Base-by-base conservation (phyloP, 2,888 invertebrate species). In the Acanthosepion pharaonis region DNA sequence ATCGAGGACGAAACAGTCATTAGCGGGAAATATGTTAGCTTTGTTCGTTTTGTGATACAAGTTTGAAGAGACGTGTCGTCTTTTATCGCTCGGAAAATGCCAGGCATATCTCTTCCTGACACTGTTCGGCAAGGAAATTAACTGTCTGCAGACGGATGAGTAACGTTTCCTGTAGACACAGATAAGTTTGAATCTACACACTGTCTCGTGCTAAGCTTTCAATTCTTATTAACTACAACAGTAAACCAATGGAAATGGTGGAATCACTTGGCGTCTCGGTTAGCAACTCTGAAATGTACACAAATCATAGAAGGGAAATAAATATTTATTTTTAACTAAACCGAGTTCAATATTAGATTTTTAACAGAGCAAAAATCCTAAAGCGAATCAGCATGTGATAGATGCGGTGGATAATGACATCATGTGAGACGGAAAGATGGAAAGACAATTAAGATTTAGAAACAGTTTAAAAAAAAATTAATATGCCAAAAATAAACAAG, bases 131-230 rank as follows among this genome's bases (percentile, higher is more conserved):
- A 11, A 78, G 78, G 78, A 78, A 78, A 78, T 78, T 78, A 78
- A 78, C 78, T 78, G 78, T 78, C 78, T 78, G 78, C n/a, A 33
- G 78, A 33, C 78, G 78, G 78, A 78, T n/a, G n/a, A 78, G 78
- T 33, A 33, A 4, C 18, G n/a, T 78, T 78, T 78, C 78, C 78
- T n/a, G n/a, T 15, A n/a, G 78, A 78, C 78, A 78, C 15, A 78
- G 78, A 78, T 78, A n/a, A 15, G 78, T n/a, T 33, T 33, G 8
- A 78, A 78, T 64, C 78, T 78, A 33, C 78, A 78, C n/a, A 78
- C n/a, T 18, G n/a, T 11, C 78, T 11, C 33, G 0, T 78, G 78
- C 11, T 78, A 15, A 11, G 9, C 15, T 78, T 78, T 8, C 9
- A 28, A n/a, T 1, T 28, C n/a, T 20, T 33, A 15, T 5, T 11